Conservation (phyloP, 2,888 invertebrate genomes). For the Zele albiditarsus region DNA sequence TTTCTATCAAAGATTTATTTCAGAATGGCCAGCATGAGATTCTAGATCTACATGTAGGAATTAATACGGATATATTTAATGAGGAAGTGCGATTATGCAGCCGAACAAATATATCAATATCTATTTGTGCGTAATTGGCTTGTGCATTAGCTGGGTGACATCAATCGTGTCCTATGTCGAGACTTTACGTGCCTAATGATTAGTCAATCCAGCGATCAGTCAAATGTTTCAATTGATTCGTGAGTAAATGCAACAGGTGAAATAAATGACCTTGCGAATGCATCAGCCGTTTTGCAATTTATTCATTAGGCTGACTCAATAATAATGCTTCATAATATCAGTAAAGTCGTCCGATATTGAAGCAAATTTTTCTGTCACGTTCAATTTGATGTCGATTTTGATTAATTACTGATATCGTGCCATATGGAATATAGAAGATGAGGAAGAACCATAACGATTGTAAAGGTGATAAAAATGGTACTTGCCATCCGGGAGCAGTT, state of each 20-base stretch:
- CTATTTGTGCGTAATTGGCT: background rate
- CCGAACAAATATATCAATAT: background rate
- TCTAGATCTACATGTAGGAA: background rate
- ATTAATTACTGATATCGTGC: too few relatives aligned
- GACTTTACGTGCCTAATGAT: background rate
- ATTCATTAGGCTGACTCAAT: background rate
- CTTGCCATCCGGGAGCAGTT: too few relatives aligned
- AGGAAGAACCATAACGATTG: too few relatives aligned
- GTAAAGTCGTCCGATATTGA: too few relatives aligned
- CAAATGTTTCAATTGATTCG: background rate
- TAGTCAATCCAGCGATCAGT: background rate
- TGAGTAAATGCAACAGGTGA: background rate
- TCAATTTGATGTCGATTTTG: too few relatives aligned
- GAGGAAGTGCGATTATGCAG: background rate
- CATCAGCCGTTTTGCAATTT: background rate
- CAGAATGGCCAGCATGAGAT: too few relatives aligned
- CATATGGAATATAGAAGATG: too few relatives aligned
- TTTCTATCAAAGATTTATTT: too few relatives aligned
- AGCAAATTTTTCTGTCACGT: too few relatives aligned
- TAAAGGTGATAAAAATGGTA: too few relatives aligned
- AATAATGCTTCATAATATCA: too few relatives aligned
- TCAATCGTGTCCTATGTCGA: conserved; percentile 9
- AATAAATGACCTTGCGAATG: background rate
- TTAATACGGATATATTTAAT: background rate
- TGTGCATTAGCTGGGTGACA: background rate